Evolutionary conservation across 2,797 vertebrate species (phyloP).

Genomic region (Dendrocincla tyrannina): DNA sequence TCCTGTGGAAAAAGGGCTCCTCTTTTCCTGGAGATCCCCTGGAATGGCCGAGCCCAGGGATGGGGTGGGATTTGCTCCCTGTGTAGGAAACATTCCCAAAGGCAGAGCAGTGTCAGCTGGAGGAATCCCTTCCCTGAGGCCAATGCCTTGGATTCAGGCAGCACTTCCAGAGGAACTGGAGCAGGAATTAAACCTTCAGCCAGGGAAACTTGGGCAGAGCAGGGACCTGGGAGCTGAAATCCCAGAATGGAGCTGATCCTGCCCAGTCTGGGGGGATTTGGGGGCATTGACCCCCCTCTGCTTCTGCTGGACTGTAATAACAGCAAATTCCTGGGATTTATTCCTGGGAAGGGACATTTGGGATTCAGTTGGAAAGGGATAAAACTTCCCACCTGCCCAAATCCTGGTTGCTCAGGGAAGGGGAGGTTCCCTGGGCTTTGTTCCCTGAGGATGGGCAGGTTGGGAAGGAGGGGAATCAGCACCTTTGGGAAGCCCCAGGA

Average conservation of each 20-base stretch:
- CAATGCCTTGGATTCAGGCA: background rate
- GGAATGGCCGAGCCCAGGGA: background rate
- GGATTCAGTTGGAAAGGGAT: background rate
- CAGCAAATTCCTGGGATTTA: background rate
- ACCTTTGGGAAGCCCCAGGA: accelerated
- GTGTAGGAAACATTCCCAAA: background rate
- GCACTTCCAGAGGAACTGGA: conserved; percentile 27
- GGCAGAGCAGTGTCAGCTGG: background rate
- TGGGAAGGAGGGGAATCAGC: background rate
- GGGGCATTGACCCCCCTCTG: background rate
- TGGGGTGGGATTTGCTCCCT: background rate
- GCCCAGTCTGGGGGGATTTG: background rate
- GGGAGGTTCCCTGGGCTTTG: accelerated
- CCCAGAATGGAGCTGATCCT: background rate
- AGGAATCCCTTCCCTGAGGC: background rate
- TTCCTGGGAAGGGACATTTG: background rate
- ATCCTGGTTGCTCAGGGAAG: accelerated
- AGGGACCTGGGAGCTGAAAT: background rate
- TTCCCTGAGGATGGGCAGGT: background rate
- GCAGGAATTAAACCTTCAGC: background rate
- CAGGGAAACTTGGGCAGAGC: background rate
- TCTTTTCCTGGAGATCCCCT: background rate
- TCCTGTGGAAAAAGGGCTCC: background rate
- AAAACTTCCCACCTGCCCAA: background rate
- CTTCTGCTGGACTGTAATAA: background rate